Percentiles rank a stretch among this genome's conserved stretches.
Conservation (phyloP, 2,888 invertebrate genomes). For the Lomographa bimaculata region DNA sequence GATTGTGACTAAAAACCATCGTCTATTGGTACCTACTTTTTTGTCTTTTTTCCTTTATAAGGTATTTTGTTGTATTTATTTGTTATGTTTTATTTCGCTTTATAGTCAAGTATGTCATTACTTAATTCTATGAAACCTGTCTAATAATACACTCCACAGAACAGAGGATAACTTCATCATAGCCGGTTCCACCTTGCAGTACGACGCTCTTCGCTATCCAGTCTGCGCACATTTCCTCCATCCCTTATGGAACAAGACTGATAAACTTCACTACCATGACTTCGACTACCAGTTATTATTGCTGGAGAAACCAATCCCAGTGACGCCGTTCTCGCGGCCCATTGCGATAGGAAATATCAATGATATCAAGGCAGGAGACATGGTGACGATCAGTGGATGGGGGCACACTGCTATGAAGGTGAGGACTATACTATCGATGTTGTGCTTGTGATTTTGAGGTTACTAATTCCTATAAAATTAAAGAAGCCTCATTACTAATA, state of each 20-base stretch:
- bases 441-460: too few species aligned
- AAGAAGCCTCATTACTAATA: too few species aligned
- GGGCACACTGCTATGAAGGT: slow-evolving; percentile 62
- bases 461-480: too few species aligned
- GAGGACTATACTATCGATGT: background rate
- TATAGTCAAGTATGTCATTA: too few species aligned
- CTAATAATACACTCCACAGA: too few species aligned
- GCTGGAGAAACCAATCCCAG: slow-evolving; percentile 57
- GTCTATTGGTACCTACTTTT: too few species aligned
- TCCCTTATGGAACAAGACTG: slow-evolving; percentile 50
- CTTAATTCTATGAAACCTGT: too few species aligned
- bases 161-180: slow-evolving; percentile 49
- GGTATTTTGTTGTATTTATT: too few species aligned
- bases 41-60: too few species aligned
- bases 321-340: slow-evolving; percentile 51
- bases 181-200: slow-evolving; percentile 60
- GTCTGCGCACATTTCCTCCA: slow-evolving; percentile 71
- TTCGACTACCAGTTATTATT: slow-evolving; percentile 69
- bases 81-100: too few species aligned
- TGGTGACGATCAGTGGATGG: slow-evolving; percentile 65
- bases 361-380: slow-evolving; percentile 47
- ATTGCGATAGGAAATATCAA: slow-evolving; percentile 58
- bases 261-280: slow-evolving; percentile 53
- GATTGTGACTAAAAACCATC: too few species aligned
- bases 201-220: slow-evolving; percentile 41